phyloP scores from a whole-genome alignment of 2,888 invertebrate species.

The Ditula angustiorana region DNA sequence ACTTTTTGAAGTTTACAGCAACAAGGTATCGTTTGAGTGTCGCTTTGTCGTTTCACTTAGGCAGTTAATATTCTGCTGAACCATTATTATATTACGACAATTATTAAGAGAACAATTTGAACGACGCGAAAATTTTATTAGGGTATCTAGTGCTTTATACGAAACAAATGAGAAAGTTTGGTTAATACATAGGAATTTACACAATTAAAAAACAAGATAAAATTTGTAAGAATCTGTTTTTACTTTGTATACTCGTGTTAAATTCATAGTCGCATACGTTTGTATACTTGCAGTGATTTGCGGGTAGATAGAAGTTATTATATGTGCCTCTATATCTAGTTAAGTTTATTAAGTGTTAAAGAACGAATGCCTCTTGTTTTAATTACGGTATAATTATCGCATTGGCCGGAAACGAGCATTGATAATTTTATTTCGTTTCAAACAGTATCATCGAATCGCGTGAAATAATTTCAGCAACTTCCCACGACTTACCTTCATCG shows the following conservation, averaged over 20 bases:
- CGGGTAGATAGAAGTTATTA: neutral
- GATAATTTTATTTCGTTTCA: neutral
- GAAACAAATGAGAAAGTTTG: neutral
- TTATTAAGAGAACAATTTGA: too few relatives aligned
- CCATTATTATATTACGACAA: too few relatives aligned
- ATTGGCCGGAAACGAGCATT: neutral
- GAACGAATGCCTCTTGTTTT: neutral
- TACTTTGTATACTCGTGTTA: too few relatives aligned
- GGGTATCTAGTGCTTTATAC: too few relatives aligned
- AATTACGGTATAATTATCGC: neutral
- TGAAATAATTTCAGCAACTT: neutral
- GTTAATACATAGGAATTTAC: too few relatives aligned
- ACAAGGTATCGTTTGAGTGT: neutral
- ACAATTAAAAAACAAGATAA: neutral
- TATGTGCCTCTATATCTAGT: neutral
- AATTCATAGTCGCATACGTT: neutral
- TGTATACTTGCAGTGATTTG: neutral
- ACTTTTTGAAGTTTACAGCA: constrained; percentile 4
- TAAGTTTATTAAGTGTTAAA: neutral
- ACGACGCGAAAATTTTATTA: too few relatives aligned
- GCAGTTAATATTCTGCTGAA: too few relatives aligned
- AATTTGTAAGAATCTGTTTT: neutral
- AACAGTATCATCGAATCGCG: neutral
- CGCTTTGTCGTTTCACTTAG: neutral
- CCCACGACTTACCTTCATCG: constrained; percentile 34